These are phyloP conservation scores for Heliconius himera DNA, from an alignment of 1,140 invertebrate genomes.

Conservation along the genomic window DNA sequence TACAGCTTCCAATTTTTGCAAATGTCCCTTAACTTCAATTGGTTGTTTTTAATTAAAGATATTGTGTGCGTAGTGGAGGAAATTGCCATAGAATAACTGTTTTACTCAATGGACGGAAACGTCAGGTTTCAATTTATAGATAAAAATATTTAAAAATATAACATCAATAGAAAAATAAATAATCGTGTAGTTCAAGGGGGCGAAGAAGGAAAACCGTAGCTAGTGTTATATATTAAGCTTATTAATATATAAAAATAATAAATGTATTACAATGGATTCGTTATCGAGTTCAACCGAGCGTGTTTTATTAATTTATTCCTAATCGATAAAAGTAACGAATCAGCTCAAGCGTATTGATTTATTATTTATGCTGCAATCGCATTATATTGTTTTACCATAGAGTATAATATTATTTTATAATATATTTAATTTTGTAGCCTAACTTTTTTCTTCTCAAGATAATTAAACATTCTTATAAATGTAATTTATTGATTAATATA, in stretches of 20 bases:
- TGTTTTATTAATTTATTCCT: conserved; percentile 14
- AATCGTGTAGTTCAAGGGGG: too few relatives aligned
- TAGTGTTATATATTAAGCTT: neutral
- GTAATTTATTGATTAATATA: neutral
- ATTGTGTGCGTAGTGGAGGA: too few relatives aligned
- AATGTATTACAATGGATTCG: neutral
- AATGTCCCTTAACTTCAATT: too few relatives aligned
- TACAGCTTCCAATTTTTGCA: too few relatives aligned
- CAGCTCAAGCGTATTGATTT: neutral
- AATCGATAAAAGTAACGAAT: conserved; percentile 13
- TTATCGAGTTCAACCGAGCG: conserved; percentile 12
- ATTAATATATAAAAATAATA: conserved; percentile 4
- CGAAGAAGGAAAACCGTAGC: too few relatives aligned
- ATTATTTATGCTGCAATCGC: conserved; percentile 9
- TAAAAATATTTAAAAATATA: too few relatives aligned
- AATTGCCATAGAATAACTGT: too few relatives aligned
- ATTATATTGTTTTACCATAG: conserved; percentile 10
- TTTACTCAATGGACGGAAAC: too few relatives aligned
- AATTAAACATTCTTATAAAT: neutral
- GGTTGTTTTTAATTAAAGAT: too few relatives aligned
- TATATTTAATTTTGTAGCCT: too few relatives aligned
- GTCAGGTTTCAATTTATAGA: too few relatives aligned
- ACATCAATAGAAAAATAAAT: too few relatives aligned
- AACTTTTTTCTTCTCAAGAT: neutral
- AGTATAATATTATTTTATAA: neutral